These are phyloP conservation scores for Odontamblyopus rebecca DNA, from an alignment of 2,797 vertebrate genomes.

Conservation along the genomic window DNA sequence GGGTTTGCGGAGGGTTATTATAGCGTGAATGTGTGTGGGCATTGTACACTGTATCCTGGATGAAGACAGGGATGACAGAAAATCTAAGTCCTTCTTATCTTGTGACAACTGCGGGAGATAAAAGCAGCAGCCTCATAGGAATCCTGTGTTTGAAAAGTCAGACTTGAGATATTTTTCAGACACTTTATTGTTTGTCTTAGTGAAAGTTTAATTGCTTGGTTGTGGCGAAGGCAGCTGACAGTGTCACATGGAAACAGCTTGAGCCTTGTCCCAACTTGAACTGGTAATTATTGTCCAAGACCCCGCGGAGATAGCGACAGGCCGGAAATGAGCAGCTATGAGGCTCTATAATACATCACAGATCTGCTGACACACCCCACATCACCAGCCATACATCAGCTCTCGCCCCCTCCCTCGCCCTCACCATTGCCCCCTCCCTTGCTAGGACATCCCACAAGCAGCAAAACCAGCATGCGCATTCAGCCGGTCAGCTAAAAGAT, in stretches of 20 bases:
- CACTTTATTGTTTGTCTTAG: conserved; percentile 54
- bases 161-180: conserved; percentile 29
- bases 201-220: conserved; percentile 57
- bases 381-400: conserved; percentile 56
- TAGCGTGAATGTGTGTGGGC: conserved; percentile 33
- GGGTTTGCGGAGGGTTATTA: conserved; percentile 44
- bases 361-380: conserved; percentile 68
- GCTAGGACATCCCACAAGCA: conserved; percentile 26
- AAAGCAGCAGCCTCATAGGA: conserved; percentile 46
- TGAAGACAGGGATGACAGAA: conserved; percentile 57
- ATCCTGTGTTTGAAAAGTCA: conserved; percentile 50
- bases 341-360: conserved; percentile 60
- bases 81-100: conserved; percentile 51
- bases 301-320: conserved; percentile 39
- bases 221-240: conserved; percentile 54
- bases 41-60: conserved; percentile 35
- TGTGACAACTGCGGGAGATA: conserved; percentile 57
- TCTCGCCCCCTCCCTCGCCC: conserved; percentile 6
- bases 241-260: conserved; percentile 41
- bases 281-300: conserved; percentile 51
- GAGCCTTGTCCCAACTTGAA: conserved; percentile 54
- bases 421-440: conserved; percentile 1
- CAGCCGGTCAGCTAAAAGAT: conserved; percentile 25
- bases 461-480: conserved; percentile 22
- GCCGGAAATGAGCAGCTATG: conserved; percentile 53